Base-by-base conservation (phyloP, 2,113 vertebrate genomes). In the Bambusicola thoracicus region DNA sequence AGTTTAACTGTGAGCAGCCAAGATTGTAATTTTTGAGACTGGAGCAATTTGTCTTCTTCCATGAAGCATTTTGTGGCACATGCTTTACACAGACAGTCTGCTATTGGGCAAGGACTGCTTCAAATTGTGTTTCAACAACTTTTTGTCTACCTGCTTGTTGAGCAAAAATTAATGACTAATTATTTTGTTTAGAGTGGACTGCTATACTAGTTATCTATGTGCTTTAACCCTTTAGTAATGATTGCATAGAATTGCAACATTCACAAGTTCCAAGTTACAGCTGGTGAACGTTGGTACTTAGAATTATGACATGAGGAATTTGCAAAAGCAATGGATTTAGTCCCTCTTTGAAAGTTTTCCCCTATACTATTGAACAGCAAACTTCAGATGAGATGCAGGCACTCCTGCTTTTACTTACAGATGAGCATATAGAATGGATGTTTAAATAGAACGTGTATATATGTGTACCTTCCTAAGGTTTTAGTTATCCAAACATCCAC, bases 41-140 rank as follows among this genome's bases (percentile, higher is more conserved):
- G 43, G 56, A 90, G 46, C 38, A 90, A 76, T 89, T 58, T 92
- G 13, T 91, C 76, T 94, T 95, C 88, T 80, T 82, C 36, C 7
- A 12, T 74, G 63, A 94, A 94, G 73, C 18, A 36, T 85, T 96
- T 73, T 22, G 4, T 79, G 20, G 53, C 44, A 79, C 5, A 80
- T 77, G 25, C 91, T 91, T 74, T 82, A 58, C 43, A 70, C 46
- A 72, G 16, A 32, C 15, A 90, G 59, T 67, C 95, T 79, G 80
- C n/a, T 90, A 68, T 93, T 22, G 13, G 53, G 48, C 80, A 92
- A 87, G 40, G 11, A 85, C 32, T 75, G 6, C 69, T 96, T 93
- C 86, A 83, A 91, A 77, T 58, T 3, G 2, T 25, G 25, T 90
- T 97, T 76, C 21, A 56, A 30, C 79, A 75, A 12, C 68, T 92